Conservation (phyloP, 2,888 invertebrate species). For the Habrosyne pyritoides region DNA sequence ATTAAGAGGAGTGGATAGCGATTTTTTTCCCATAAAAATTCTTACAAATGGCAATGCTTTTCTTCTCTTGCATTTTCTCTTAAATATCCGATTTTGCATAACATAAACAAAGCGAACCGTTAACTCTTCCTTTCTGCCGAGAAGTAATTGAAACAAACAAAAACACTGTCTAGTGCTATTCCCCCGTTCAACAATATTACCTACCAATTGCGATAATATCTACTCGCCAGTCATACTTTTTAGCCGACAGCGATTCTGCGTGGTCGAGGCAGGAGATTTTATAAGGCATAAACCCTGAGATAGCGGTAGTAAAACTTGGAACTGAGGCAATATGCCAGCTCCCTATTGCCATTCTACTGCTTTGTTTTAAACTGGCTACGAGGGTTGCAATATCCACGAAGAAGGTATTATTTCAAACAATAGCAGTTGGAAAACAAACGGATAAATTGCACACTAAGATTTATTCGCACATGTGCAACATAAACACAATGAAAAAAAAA, state of each 20-base stretch:
- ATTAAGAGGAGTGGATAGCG: too few species aligned
- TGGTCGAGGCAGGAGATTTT: slow-evolving; percentile 67
- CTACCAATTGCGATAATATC: slow-evolving; percentile 63
- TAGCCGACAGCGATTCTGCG: slow-evolving; percentile 54
- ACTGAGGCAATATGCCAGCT: slow-evolving; percentile 75
- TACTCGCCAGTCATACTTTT: slow-evolving; percentile 59
- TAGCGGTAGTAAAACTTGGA: slow-evolving; percentile 73
- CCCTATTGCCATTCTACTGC: slow-evolving; percentile 64
- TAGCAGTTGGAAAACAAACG: slow-evolving; percentile 5
- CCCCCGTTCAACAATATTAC: slow-evolving; percentile 51
- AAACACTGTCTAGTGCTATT: slow-evolving; percentile 37
- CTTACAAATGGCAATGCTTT: neutral
- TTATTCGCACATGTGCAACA: slow-evolving; percentile 9
- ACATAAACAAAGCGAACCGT: slow-evolving; percentile 36
- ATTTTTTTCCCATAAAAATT: too few species aligned
- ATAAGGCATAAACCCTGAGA: slow-evolving; percentile 76
- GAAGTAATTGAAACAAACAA: slow-evolving; percentile 39
- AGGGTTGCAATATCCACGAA: slow-evolving; percentile 45
- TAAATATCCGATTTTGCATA: neutral
- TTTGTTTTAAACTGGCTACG: slow-evolving; percentile 70
- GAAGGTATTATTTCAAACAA: slow-evolving; percentile 16
- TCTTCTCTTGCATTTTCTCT: too few species aligned
- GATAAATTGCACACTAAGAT: neutral
- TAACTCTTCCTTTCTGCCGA: slow-evolving; percentile 39
- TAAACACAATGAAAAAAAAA: neutral